Conservation (phyloP, 2,888 invertebrate species). For the Pollenia amentaria region DNA sequence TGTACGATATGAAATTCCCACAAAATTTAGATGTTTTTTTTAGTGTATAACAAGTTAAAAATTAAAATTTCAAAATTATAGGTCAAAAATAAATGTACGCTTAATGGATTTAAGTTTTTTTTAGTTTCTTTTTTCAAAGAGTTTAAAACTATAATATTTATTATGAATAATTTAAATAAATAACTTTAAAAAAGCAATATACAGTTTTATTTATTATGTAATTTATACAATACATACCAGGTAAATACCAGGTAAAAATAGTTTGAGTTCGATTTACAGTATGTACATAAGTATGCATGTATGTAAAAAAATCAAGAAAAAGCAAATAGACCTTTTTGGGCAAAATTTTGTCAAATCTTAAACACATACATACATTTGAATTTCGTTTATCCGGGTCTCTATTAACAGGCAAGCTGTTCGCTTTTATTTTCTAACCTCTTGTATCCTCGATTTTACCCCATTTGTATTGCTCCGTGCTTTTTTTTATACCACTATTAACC, state of each 20-base stretch:
- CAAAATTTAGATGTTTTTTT: conserved; percentile 33
- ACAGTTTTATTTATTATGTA: conserved; percentile 32
- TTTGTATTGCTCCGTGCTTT: too few relatives aligned
- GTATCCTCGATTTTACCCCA: too few relatives aligned
- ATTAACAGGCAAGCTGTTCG: too few relatives aligned
- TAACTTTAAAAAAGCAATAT: background rate
- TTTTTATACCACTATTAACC: too few relatives aligned
- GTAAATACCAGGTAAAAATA: conserved; percentile 12
- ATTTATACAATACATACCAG: conserved; percentile 5
- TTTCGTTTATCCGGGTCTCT: too few relatives aligned
- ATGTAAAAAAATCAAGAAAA: background rate
- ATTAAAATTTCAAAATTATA: conserved; percentile 46
- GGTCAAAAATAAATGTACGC: conserved; percentile 36
- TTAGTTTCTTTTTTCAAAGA: conserved; percentile 35
- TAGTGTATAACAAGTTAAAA: conserved; percentile 1
- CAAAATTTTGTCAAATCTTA: background rate
- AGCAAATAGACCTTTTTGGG: background rate
- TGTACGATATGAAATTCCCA: conserved; percentile 29
- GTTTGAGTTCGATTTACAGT: background rate
- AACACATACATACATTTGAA: background rate
- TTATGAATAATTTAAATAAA: conserved; percentile 6
- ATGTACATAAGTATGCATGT: conserved; percentile 23
- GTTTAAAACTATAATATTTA: conserved; percentile 5
- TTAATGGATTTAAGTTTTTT: conserved; percentile 14
- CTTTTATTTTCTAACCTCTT: too few relatives aligned